A percentile compares a stretch with the other conserved stretches of the same genome.
Conservation (phyloP, 2,113 vertebrate genomes). For the Sinocyclocheilus maitianheensis region DNA sequence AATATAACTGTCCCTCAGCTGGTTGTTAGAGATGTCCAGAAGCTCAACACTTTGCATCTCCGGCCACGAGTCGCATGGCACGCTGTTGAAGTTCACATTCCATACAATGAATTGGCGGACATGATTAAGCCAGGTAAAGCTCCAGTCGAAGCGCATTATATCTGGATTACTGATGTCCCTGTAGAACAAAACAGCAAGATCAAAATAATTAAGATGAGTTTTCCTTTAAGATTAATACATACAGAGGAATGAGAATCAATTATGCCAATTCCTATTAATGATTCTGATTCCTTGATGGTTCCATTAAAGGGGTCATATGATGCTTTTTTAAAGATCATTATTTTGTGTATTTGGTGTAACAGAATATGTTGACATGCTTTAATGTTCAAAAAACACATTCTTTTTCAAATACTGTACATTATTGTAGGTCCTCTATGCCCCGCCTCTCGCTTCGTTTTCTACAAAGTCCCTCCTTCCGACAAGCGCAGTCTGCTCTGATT, state of each 20-base stretch:
- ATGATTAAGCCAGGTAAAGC: constrained; percentile 82
- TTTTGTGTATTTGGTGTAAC: too few relatives aligned
- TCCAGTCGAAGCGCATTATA: constrained; percentile 83
- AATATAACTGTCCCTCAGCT: constrained; percentile 64
- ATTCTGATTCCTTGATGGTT: neutral
- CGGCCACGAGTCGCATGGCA: constrained; percentile 81
- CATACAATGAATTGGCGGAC: constrained; percentile 72
- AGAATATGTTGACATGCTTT: too few relatives aligned
- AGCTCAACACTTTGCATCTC: constrained; percentile 70
- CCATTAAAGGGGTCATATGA: neutral
- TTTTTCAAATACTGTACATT: too few relatives aligned
- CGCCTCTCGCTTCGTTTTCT: too few relatives aligned
- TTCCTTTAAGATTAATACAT: neutral
- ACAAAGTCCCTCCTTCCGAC: too few relatives aligned
- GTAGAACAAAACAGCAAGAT: constrained; percentile 38
- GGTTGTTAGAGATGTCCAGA: constrained; percentile 77
- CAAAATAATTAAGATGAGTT: neutral
- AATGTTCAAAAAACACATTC: too few relatives aligned
- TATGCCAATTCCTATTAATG: neutral
- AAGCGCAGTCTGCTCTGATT: too few relatives aligned
- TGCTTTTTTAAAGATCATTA: too few relatives aligned
- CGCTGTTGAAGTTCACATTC: constrained; percentile 81
- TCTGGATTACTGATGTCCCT: constrained; percentile 87
- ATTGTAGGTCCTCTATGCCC: too few relatives aligned
- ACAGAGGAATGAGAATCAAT: neutral